Percentiles rank a stretch among this genome's conserved stretches.
Evolutionary conservation across 2,888 invertebrate species (phyloP).

Genomic region (Caenorhabditis drosophilae): DNA sequence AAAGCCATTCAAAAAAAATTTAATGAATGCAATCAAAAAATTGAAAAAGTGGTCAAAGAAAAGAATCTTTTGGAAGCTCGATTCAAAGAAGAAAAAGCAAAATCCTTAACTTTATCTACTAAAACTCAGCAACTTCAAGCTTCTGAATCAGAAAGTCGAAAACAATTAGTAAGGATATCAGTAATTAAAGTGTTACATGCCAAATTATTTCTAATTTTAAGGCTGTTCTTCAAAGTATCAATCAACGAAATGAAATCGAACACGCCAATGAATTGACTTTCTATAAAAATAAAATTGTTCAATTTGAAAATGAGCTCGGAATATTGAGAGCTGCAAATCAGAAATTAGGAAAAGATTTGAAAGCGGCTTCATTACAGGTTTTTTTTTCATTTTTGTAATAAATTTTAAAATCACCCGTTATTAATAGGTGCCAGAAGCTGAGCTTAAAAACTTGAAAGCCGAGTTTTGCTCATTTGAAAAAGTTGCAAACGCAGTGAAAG

Average conservation of each 20-base stretch:
- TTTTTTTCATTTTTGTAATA: no score
- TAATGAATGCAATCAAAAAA: conserved; percentile 3
- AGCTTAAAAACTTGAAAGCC: not conserved
- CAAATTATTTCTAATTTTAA: no score
- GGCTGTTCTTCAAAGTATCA: no score
- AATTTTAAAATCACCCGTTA: no score
- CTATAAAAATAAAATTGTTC: no score
- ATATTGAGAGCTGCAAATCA: not conserved
- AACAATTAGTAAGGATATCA: not conserved
- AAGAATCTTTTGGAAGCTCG: conserved; percentile 5
- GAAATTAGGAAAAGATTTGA: not conserved
- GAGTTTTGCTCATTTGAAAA: not conserved
- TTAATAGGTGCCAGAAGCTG: not conserved
- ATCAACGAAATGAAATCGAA: no score
- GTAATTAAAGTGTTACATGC: no score
- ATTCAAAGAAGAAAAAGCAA: conserved; percentile 15
- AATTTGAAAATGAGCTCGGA: not conserved
- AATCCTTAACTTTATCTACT: not conserved
- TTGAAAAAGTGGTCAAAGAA: conserved; percentile 22
- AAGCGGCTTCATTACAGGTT: not conserved
- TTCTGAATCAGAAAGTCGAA: conserved; percentile 9
- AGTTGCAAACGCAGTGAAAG: not conserved
- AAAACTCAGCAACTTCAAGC: conserved; percentile 7
- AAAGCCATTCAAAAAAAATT: conserved; percentile 15
- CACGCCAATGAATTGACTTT: no score